Conservation (phyloP, 2,113 vertebrate genomes). For the Solea solea region DNA sequence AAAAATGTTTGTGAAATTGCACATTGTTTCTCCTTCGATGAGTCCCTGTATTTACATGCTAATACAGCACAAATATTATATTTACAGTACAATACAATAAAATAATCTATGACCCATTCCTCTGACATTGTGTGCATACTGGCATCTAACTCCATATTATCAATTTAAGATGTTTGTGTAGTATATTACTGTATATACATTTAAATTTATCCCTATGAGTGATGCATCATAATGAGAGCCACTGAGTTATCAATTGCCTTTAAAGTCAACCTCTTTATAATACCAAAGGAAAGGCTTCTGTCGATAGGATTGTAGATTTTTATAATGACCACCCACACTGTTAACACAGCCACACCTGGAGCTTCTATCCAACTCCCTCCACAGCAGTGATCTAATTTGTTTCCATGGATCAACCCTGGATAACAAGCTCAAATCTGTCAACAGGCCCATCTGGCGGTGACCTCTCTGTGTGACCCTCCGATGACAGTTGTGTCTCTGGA, state of each 20-base stretch:
- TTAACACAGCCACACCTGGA: conserved; percentile 38
- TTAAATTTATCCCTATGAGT: not conserved
- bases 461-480: conserved; percentile 60
- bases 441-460: conserved; percentile 58
- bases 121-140: no score
- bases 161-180: no score
- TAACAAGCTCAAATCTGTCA: conserved; percentile 76
- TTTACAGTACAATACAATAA: no score
- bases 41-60: no score
- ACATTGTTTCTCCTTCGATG: no score
- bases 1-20: no score
- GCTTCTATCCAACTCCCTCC: conserved; percentile 41
- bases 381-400: conserved; percentile 69
- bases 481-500: conserved; percentile 46
- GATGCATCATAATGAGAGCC: not conserved
- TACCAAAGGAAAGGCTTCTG: not conserved
- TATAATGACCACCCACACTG: conserved; percentile 21
- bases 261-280: not conserved
- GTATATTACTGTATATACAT: no score
- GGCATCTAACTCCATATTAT: no score
- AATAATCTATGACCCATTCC: no score
- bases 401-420: conserved; percentile 59
- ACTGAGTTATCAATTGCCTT: not conserved
- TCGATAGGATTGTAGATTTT: conserved; percentile 10
- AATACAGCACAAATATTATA: no score